Conservation (phyloP, 2,113 vertebrate genomes). For the Podilymbus podiceps region DNA sequence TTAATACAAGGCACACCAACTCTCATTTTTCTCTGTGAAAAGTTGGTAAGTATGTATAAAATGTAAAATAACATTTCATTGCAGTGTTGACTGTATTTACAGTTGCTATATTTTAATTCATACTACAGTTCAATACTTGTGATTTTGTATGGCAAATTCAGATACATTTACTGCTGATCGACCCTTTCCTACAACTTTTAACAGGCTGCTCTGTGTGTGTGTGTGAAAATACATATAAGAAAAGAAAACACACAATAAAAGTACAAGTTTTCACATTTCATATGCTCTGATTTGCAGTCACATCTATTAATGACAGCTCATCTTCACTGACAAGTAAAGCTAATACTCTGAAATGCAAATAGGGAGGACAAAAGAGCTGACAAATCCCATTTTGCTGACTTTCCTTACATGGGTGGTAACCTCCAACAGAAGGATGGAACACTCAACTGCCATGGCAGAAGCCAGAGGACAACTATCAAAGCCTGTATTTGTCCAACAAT, state of each 20-base stretch:
- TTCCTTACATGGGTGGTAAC: rapidly evolving
- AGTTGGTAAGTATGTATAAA: background rate
- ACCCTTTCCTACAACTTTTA: background rate
- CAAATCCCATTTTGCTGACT: background rate
- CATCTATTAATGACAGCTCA: background rate
- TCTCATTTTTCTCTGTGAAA: background rate
- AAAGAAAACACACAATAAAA: background rate
- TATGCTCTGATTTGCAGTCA: background rate
- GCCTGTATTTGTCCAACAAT: rapidly evolving
- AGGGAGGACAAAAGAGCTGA: background rate
- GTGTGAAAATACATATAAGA: no score
- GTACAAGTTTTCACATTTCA: background rate
- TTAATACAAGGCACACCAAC: background rate
- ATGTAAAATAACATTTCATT: background rate
- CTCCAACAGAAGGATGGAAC: background rate
- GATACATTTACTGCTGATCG: background rate
- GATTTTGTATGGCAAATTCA: background rate
- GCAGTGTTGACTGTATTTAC: background rate
- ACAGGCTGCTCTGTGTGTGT: background rate
- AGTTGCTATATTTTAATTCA: background rate
- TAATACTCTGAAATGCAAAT: background rate
- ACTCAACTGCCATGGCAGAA: background rate
- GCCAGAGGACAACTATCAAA: background rate
- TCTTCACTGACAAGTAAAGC: background rate
- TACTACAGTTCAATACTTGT: background rate